These are phyloP conservation scores for Trematomus loennbergii DNA, from an alignment of 2,113 vertebrate species.

Conservation along the genomic window DNA sequence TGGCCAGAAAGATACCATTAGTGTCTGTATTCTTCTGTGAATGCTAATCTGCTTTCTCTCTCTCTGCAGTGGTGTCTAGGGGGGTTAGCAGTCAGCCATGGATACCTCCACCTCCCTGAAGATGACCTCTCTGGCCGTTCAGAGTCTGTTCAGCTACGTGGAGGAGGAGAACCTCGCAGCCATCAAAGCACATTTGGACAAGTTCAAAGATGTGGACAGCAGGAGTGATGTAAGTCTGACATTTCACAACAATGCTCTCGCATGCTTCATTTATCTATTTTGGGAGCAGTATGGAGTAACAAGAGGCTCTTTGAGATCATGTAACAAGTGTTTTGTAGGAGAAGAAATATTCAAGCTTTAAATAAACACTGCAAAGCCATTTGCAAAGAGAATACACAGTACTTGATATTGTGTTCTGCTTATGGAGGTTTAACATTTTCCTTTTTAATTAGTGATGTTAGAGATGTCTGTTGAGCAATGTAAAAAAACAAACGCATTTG, in stretches of 20 bases:
- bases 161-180: constrained; percentile 96
- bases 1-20: background rate
- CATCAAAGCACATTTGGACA: constrained; percentile 93
- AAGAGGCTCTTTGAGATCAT: constrained; percentile 4
- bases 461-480: background rate
- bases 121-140: constrained; percentile 91
- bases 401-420: background rate
- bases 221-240: constrained; percentile 91
- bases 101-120: constrained; percentile 82
- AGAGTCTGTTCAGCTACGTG: constrained; percentile 93
- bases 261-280: background rate
- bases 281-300: constrained; percentile 6
- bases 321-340: constrained; percentile 12
- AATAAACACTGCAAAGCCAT: no score
- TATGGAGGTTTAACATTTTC: background rate
- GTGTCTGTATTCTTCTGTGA: background rate
- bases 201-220: constrained; percentile 95
- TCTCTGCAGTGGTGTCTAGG: constrained; percentile 41
- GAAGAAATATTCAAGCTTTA: background rate
- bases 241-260: background rate
- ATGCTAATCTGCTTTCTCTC: constrained; percentile 18
- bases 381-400: background rate
- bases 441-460: background rate
- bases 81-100: constrained; percentile 71
- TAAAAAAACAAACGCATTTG: background rate